Evolutionary conservation across 2,888 invertebrate species (phyloP), one percentile per base, ranked within the genome.

Genomic region (Orthosia gracilis): DNA sequence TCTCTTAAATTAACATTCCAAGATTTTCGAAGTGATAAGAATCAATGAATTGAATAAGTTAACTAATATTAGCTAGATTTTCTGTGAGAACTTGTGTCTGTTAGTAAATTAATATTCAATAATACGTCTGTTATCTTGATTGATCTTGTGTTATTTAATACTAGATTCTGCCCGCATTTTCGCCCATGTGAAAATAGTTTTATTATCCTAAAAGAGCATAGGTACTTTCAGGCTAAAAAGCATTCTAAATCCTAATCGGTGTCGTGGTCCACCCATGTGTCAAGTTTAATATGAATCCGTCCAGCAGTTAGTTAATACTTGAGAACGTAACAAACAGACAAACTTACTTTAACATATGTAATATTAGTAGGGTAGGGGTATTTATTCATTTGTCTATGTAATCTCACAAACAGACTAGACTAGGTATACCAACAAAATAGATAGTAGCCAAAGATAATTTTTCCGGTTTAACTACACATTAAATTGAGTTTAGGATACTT

Each of bases 21-120:
- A 67, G 69, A 80, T 75, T 58, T 63, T 54, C 49, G 3, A 63
- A 26, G 47, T 40, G 78, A 78, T 79, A 64, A 79, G n/a, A 67
- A 31, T 49, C 45, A 52, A 73, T 31, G 21, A 12, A 31, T 55
- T 63, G 52, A 67, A 61, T 64, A 59, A 12, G 63, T 54, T 57
- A 67, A 21, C 21, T 78, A 54, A 57, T 76, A 67, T 57, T 47
- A 31, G 1, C n/a, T n/a, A 45, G 12, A 54, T 0, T 58, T 40
- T 62, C 17, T 62, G 65, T 66, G 45, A 64, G 18, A 64, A 67
- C 57, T n/a, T 49, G 17, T 11, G 45, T 40, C 18, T 49, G 18
- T 59, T 31, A 4, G 18, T 47, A 18, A 13, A 40, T 49, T 13
- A 49, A 45, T 59, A 71, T 65, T 54, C 7, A 78, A 58, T 17